These are phyloP conservation scores for Philhelius pedissequus DNA, from an alignment of 2,888 invertebrate species.

Conservation along the genomic window DNA sequence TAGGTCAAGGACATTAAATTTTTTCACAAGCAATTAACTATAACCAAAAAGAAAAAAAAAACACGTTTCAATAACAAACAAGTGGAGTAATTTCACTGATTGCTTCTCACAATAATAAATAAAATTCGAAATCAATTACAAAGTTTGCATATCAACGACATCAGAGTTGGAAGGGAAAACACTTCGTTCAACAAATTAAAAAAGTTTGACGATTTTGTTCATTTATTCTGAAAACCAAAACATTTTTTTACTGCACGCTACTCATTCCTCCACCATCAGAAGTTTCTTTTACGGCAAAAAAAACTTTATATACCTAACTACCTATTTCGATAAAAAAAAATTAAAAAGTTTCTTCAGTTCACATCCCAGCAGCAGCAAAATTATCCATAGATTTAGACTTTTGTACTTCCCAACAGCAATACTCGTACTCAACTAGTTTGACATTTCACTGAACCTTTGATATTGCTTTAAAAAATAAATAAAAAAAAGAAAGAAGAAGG, in stretches of 20 bases:
- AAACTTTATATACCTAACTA: constrained; percentile 37
- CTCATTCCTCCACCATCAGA: constrained; percentile 28
- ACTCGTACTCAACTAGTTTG: constrained; percentile 67
- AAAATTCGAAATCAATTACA: constrained; percentile 63
- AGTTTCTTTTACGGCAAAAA: constrained; percentile 49
- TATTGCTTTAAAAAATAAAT: constrained; percentile 37
- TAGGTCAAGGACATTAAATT: not conserved
- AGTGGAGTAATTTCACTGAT: constrained; percentile 39
- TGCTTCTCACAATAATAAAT: constrained; percentile 62
- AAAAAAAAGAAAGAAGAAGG: constrained; percentile 49
- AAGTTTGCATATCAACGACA: constrained; percentile 67
- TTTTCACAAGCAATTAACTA: constrained; percentile 44
- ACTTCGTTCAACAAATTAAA: constrained; percentile 66
- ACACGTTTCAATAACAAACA: constrained; percentile 33
- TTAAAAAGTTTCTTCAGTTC: constrained; percentile 61
- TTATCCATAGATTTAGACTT: constrained; percentile 68
- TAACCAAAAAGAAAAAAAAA: constrained; percentile 26
- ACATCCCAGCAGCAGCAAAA: constrained; percentile 53
- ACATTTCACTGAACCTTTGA: constrained; percentile 64
- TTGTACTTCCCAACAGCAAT: constrained; percentile 63
- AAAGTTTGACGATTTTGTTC: constrained; percentile 60
- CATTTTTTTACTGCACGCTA: constrained; percentile 46
- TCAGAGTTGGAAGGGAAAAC: constrained; percentile 58
- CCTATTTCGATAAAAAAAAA: constrained; percentile 51
- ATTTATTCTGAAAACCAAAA: constrained; percentile 57